phyloP scores from a whole-genome alignment of 1,140 invertebrate species.

The Leptopilina clavipes region DNA sequence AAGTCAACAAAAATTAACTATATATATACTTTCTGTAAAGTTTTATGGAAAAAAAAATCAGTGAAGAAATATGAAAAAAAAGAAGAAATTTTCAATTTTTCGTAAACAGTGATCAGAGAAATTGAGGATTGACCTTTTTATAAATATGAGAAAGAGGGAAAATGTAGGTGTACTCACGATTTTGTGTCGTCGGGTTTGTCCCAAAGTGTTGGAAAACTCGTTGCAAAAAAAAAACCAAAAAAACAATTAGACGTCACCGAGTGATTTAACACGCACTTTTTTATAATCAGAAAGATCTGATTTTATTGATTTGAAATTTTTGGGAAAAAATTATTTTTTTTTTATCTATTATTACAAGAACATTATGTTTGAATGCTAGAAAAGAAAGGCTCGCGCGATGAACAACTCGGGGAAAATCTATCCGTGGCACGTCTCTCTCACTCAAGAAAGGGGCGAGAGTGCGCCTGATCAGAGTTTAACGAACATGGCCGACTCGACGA shows the following conservation, averaged over 20 bases:
- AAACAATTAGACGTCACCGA: no score
- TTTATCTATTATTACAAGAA: constrained; percentile 50
- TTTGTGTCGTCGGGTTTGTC: background rate
- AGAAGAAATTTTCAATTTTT: background rate
- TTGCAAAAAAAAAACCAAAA: background rate
- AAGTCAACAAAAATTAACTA: background rate
- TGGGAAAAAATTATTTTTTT: background rate
- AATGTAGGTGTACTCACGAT: constrained; percentile 25
- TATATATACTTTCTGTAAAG: no score
- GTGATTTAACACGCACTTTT: background rate
- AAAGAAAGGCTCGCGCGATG: constrained; percentile 56
- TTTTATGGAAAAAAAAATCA: no score
- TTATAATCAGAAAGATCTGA: background rate
- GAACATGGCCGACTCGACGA: constrained; percentile 65
- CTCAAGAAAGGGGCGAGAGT: constrained; percentile 60
- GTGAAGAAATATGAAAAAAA: background rate
- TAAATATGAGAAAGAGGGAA: constrained; percentile 13
- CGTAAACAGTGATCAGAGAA: background rate
- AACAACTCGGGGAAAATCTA: constrained; percentile 65
- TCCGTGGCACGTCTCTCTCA: constrained; percentile 60
- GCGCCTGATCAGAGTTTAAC: constrained; percentile 67
- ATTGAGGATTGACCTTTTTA: constrained; percentile 14
- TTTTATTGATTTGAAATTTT: no score
- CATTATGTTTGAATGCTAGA: constrained; percentile 55
- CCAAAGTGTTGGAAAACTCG: background rate